Base-by-base conservation (phyloP, 2,797 vertebrate genomes). In the Acipenser transmontanus region DNA sequence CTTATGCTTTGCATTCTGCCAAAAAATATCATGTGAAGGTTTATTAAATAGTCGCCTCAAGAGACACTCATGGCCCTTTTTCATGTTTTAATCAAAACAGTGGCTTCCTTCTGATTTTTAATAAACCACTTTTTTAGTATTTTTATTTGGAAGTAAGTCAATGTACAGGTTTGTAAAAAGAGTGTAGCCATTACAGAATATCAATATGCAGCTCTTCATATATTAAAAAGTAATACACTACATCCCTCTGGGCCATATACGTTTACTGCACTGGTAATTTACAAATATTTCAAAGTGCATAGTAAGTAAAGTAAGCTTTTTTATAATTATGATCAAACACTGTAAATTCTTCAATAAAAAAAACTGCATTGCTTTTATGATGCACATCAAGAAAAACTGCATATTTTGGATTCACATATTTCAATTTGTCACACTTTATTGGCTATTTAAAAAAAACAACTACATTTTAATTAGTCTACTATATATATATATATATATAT, bases 351-450 rank as follows among this genome's bases (percentile, higher is more conserved):
- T 57, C 54, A 57, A 2, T 13, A 11, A 13, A 13, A 57, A 57
- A 11, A 57, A 6, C 54, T 9, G 11, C 54, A 57, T 57, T 57
- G 8, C 54, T 57, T 57, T 57, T 12, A 57, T 57, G 13, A 57
- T 11, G 34, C 34, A 57, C 7, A 13, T 57, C 47, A 10, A 1
- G 20, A 10, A 62, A 62, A 62, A 9, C n/a, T 62, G 17, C 49
- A 17, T 48, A 1, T 1, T 0, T 12, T 34, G 6, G 67, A 48
- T 47, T n/a, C 7, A 67, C 47, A 49, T 34, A 1, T n/a, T 66
- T 65, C 66, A 11, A 47, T 3, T 54, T 7, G 0, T 64, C 59
- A 34, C 34, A 76, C 12, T 74, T 69, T n/a, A 62, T 17, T 6
- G n/a, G 67, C 47, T 67, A 48, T 3, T 62, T 60, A 67, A 59